These are phyloP conservation scores for Solea senegalensis DNA, from an alignment of 2,113 vertebrate species.

Conservation along the genomic window DNA sequence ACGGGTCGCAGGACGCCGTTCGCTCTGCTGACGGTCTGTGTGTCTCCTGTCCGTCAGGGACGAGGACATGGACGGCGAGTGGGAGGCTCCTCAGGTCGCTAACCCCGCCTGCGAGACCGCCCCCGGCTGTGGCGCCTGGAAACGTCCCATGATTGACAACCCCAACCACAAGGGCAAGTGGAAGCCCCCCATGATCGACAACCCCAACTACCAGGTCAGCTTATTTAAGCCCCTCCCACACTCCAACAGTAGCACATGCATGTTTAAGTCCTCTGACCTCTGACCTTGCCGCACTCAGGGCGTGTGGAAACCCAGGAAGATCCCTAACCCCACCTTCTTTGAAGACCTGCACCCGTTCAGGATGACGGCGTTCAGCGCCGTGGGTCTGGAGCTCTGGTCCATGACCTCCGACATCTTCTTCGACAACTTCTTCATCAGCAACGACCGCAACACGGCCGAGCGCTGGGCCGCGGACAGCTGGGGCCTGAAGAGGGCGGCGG, in stretches of 20 bases:
- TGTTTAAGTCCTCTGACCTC: background rate
- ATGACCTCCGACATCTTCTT: constrained; percentile 99
- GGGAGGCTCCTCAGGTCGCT: constrained; percentile 96
- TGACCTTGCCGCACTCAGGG: constrained; percentile 79
- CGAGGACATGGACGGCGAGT: constrained; percentile 99
- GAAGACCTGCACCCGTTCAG: constrained; percentile 95
- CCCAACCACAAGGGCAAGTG: constrained; percentile 98
- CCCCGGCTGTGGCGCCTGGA: constrained; percentile 93
- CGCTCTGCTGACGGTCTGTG: background rate
- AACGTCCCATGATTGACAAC: constrained; percentile 93
- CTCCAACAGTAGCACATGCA: too few species aligned
- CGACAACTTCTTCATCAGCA: constrained; percentile 95
- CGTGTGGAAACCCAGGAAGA: constrained; percentile 96
- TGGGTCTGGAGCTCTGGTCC: constrained; percentile 98
- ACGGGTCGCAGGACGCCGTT: background rate
- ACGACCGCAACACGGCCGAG: constrained; percentile 88
- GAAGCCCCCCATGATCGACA: constrained; percentile 98
- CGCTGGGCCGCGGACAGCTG: constrained; percentile 93
- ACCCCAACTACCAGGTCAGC: constrained; percentile 95
- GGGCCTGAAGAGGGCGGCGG: constrained; percentile 96
- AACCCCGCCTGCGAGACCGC: constrained; percentile 93
- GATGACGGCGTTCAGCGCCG: constrained; percentile 91
- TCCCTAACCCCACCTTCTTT: constrained; percentile 94
- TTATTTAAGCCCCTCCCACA: background rate
- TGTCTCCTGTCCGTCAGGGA: constrained; percentile 81